Conservation (phyloP, 2,113 vertebrate genomes). For the Aspidoscelis tigris region DNA sequence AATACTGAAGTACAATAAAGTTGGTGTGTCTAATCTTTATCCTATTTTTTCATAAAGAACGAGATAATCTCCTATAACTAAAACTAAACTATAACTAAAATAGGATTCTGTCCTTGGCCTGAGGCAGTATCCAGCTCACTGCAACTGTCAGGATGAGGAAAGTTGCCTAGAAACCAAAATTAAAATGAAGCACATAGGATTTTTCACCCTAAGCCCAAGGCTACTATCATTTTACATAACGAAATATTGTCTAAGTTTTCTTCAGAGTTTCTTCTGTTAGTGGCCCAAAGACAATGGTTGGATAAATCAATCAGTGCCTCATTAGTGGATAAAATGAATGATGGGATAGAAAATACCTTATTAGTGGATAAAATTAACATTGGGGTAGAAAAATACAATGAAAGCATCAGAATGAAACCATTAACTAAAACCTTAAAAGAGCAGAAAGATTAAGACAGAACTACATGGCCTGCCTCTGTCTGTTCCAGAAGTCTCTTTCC, state of each 20-base stretch:
- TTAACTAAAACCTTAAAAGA: conserved; percentile 3
- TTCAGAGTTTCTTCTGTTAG: not conserved
- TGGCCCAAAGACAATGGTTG: conserved; percentile 22
- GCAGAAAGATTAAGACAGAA: not conserved
- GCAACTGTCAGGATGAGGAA: conserved; percentile 18
- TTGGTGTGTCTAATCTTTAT: not conserved
- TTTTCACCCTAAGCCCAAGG: conserved; percentile 7
- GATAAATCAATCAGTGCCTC: conserved; percentile 13
- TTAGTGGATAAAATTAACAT: not conserved
- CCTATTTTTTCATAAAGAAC: not conserved
- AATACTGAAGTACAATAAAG: not conserved
- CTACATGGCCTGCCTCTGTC: not conserved
- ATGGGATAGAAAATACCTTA: not conserved
- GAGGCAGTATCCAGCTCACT: not conserved
- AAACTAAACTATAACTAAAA: conserved; percentile 6
- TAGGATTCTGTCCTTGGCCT: not conserved
- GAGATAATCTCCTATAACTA: not conserved
- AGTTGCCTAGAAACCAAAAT: conserved; percentile 11
- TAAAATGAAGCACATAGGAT: not conserved
- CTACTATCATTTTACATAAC: conserved; percentile 15
- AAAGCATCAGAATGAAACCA: not conserved
- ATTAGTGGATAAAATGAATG: not conserved
- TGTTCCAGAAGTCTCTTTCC: not conserved
- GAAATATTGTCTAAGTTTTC: not conserved
- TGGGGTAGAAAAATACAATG: not conserved